Evolutionary conservation across 2,113 vertebrate genomes (phyloP).

Genomic region (Pholis gunnellus): DNA sequence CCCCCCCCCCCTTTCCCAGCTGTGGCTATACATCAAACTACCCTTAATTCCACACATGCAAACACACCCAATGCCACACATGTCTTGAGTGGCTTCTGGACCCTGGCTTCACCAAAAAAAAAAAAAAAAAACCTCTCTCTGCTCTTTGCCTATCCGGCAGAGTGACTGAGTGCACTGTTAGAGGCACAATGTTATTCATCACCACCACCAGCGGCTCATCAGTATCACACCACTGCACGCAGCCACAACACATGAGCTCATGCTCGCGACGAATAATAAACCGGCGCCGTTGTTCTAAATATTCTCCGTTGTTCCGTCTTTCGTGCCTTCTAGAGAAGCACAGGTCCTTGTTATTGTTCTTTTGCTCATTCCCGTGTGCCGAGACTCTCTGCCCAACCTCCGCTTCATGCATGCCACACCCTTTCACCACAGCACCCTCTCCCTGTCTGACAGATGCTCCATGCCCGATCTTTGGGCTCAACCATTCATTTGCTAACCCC

Average conservation of each 20-base stretch:
- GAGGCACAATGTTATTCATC: conserved; percentile 48
- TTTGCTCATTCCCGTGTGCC: conserved; percentile 9
- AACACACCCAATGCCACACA: conserved; percentile 27
- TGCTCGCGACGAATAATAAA: background rate
- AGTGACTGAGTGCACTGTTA: conserved; percentile 40
- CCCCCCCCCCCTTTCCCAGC: conserved; percentile 47
- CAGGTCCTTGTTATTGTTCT: conserved; percentile 43
- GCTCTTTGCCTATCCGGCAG: conserved; percentile 40
- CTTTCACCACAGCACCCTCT: conserved; percentile 57
- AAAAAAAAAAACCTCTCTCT: conserved; percentile 8
- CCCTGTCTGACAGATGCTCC: conserved; percentile 58
- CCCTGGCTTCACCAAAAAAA: conserved; percentile 29
- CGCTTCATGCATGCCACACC: conserved; percentile 48
- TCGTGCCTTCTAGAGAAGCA: background rate
- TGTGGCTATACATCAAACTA: conserved; percentile 73
- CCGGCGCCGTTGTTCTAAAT: conserved; percentile 14
- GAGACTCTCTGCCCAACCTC: conserved; percentile 33
- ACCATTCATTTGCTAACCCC: conserved; percentile 69
- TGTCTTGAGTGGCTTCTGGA: conserved; percentile 42
- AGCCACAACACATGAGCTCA: conserved; percentile 52
- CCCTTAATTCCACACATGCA: conserved; percentile 48
- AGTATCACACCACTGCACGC: conserved; percentile 52
- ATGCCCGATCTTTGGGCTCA: conserved; percentile 35
- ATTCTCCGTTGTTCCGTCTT: conserved; percentile 22
- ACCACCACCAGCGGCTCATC: conserved; percentile 37